Evolutionary conservation across 2,888 invertebrate genomes (phyloP).

Genomic region (Hirtodrosophila cameraria): DNA sequence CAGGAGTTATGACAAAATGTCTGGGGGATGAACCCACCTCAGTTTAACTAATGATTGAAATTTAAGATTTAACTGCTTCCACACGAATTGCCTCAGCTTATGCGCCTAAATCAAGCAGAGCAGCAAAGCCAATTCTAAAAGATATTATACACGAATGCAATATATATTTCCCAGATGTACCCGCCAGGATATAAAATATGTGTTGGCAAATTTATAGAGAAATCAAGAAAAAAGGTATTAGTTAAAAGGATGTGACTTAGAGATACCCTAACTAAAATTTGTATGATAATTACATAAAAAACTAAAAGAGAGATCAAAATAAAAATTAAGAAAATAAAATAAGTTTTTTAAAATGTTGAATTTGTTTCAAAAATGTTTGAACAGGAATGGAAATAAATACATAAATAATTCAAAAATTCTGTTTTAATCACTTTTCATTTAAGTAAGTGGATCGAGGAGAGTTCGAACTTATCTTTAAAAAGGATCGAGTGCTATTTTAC

Average conservation of each 20-base stretch:
- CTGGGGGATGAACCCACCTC: slow-evolving; percentile 4
- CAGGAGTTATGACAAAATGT: slow-evolving; percentile 19
- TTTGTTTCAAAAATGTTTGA: too few species aligned
- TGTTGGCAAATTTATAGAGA: slow-evolving; percentile 60
- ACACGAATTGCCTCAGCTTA: slow-evolving; percentile 59
- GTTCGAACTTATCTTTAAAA: too few species aligned
- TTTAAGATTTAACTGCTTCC: slow-evolving; percentile 43
- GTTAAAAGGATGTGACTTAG: neutral
- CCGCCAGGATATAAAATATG: slow-evolving; percentile 43
- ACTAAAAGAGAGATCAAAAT: too few species aligned
- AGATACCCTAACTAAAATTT: slow-evolving; percentile 36
- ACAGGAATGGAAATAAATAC: too few species aligned
- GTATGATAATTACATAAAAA: too few species aligned
- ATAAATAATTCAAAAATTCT: too few species aligned
- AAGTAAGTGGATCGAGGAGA: too few species aligned
- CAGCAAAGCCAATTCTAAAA: slow-evolving; percentile 36
- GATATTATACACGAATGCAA: slow-evolving; percentile 20
- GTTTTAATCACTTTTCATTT: too few species aligned
- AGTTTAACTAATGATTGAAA: slow-evolving; percentile 27
- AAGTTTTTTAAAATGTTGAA: too few species aligned
- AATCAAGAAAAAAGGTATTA: slow-evolving; percentile 1
- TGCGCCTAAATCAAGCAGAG: slow-evolving; percentile 44
- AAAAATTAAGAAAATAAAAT: too few species aligned
- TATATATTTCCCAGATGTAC: slow-evolving; percentile 44
- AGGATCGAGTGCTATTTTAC: too few species aligned